Conservation (phyloP, 2,113 vertebrate species). For the Speoplatyrhinus poulsoni region DNA sequence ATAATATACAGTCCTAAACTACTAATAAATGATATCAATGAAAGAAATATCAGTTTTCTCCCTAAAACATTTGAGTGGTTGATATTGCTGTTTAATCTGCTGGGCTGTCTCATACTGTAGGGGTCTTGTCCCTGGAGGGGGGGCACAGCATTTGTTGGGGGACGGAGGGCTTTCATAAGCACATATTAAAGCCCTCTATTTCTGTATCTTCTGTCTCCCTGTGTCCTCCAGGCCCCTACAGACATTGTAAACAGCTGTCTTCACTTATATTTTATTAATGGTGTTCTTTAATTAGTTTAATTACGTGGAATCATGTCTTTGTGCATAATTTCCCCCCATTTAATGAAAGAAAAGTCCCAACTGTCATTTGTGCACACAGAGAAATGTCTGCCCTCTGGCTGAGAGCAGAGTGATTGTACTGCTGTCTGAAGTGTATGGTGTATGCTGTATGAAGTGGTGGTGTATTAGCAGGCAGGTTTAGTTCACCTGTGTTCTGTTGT, state of each 20-base stretch:
- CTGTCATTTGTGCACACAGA: slow-evolving; percentile 66
- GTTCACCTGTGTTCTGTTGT: slow-evolving; percentile 58
- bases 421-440: no score
- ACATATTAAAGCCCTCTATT: slow-evolving; percentile 74
- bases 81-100: slow-evolving; percentile 62
- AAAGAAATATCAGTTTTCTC: not conserved
- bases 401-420: slow-evolving; percentile 54
- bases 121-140: slow-evolving; percentile 56
- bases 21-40: no score
- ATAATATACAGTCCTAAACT: no score
- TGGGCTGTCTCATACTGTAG: slow-evolving; percentile 47
- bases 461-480: slow-evolving; percentile 43
- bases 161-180: slow-evolving; percentile 75
- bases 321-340: slow-evolving; percentile 75
- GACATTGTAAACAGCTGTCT: slow-evolving; percentile 80
- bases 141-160: slow-evolving; percentile 37
- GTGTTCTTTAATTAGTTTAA: slow-evolving; percentile 84
- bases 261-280: slow-evolving; percentile 83
- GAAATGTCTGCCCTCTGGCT: slow-evolving; percentile 67
- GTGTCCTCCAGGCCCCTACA: slow-evolving; percentile 64
- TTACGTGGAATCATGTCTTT: slow-evolving; percentile 74
- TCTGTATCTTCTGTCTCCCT: slow-evolving; percentile 53
- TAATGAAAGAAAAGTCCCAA: slow-evolving; percentile 72
- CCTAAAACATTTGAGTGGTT: slow-evolving; percentile 41
- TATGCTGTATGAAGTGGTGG: slow-evolving; percentile 39